Evolutionary conservation across 2,888 invertebrate species (phyloP).

Genomic region (Helicoverpa assulta): DNA sequence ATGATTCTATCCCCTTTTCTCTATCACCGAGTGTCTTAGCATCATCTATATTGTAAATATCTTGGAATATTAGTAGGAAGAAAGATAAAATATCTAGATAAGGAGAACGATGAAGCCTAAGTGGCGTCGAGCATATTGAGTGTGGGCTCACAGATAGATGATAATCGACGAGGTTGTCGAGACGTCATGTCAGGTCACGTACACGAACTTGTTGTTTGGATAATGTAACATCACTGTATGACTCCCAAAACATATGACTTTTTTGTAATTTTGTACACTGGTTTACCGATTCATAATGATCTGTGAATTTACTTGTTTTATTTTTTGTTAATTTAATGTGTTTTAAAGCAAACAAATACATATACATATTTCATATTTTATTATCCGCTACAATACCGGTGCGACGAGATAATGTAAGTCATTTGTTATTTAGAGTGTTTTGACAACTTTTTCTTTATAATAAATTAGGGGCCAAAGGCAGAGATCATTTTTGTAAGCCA

Average conservation of each 20-base stretch:
- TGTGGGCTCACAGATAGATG: slow-evolving; percentile 52
- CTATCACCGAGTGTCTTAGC: slow-evolving; percentile 49
- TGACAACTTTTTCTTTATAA: slow-evolving; percentile 78
- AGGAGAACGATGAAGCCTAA: slow-evolving; percentile 30
- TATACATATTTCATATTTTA: slow-evolving; percentile 76
- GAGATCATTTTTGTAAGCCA: slow-evolving; percentile 75
- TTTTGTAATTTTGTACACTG: slow-evolving; percentile 9
- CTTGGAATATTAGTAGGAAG: slow-evolving; percentile 54
- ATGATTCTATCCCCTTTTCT: slow-evolving; percentile 50
- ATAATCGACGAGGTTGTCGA: slow-evolving; percentile 50
- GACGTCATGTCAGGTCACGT: slow-evolving; percentile 40
- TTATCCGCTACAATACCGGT: slow-evolving; percentile 84
- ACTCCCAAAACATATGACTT: slow-evolving; percentile 18
- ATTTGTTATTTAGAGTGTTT: slow-evolving; percentile 82
- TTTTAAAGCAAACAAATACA: slow-evolving; percentile 53
- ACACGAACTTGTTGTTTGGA: slow-evolving; percentile 10
- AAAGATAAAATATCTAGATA: slow-evolving; percentile 49
- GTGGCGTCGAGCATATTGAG: slow-evolving; percentile 38
- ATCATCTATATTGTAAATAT: slow-evolving; percentile 55
- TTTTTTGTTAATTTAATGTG: slow-evolving; percentile 49
- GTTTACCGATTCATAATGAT: slow-evolving; percentile 23
- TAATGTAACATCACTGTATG: slow-evolving; percentile 24
- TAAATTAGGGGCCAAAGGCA: slow-evolving; percentile 77
- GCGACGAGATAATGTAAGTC: slow-evolving; percentile 89
- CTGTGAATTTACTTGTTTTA: slow-evolving; percentile 43